These are phyloP conservation scores for Sthenelais limicola DNA, from an alignment of 2,888 invertebrate species.

Conservation along the genomic window DNA sequence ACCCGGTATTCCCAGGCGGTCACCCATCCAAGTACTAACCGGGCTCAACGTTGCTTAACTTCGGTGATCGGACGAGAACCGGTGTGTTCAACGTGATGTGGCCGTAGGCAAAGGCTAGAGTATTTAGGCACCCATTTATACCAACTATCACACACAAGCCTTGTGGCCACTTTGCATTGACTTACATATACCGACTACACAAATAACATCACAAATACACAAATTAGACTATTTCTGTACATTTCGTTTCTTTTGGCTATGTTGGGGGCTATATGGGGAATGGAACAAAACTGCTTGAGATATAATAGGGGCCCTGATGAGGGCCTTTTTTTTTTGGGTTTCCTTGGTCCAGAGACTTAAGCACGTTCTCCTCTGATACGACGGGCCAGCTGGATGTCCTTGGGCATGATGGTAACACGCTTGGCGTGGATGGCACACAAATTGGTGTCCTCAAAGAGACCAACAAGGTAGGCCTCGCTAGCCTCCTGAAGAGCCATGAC, in stretches of 20 bases:
- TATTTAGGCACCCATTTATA: too few relatives aligned
- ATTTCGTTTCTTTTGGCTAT: too few relatives aligned
- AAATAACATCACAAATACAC: too few relatives aligned
- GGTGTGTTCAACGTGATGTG: constrained; percentile 44
- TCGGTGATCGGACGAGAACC: constrained; percentile 50
- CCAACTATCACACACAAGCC: too few relatives aligned
- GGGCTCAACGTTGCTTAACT: constrained; percentile 50
- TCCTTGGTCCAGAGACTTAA: constrained; percentile 51
- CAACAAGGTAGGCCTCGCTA: constrained; percentile 69
- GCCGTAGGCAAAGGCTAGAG: constrained; percentile 4
- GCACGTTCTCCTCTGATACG: constrained; percentile 94
- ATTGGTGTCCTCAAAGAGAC: constrained; percentile 97
- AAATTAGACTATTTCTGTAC: too few relatives aligned
- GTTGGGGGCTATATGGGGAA: too few relatives aligned
- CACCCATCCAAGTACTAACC: constrained; percentile 51
- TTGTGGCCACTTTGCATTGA: too few relatives aligned
- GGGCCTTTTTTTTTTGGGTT: constrained; percentile 8
- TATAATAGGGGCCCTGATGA: constrained; percentile 36
- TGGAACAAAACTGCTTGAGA: too few relatives aligned
- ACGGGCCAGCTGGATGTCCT: constrained; percentile 95
- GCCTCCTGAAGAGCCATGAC: constrained; percentile 70
- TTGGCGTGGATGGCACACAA: constrained; percentile 98
- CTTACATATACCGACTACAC: too few relatives aligned
- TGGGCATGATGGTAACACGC: constrained; percentile 98
- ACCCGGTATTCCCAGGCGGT: constrained; percentile 51